Evolutionary conservation across 2,888 invertebrate genomes (phyloP).

Genomic region (Agrilus cyanescens): DNA sequence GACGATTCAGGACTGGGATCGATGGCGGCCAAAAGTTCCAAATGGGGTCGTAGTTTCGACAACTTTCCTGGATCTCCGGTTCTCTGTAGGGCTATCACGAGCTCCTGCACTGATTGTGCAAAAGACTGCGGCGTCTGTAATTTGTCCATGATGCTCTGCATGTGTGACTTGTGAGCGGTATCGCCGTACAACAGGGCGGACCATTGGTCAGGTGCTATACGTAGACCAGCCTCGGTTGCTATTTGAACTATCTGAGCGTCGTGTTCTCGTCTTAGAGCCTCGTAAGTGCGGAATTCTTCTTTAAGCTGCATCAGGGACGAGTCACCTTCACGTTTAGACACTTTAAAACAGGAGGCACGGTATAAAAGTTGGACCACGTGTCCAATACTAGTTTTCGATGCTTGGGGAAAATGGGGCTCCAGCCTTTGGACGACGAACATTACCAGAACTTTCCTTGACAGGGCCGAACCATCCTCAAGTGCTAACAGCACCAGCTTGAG

Average conservation of each 20-base stretch:
- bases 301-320: slow-evolving; percentile 97
- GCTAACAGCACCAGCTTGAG: slow-evolving; percentile 86
- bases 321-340: slow-evolving; percentile 90
- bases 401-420: slow-evolving; percentile 90
- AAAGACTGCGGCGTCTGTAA: slow-evolving; percentile 90
- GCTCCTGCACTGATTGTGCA: slow-evolving; percentile 79
- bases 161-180: slow-evolving; percentile 88
- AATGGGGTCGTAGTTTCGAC: slow-evolving; percentile 60
- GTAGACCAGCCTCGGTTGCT: slow-evolving; percentile 89
- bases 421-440: slow-evolving; percentile 97
- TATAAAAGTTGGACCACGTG: slow-evolving; percentile 97
- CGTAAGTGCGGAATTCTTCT: slow-evolving; percentile 93
- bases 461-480: slow-evolving; percentile 86
- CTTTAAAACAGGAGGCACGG: slow-evolving; percentile 96
- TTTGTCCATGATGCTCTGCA: slow-evolving; percentile 90
- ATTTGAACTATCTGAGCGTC: slow-evolving; percentile 98
- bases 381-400: slow-evolving; percentile 97
- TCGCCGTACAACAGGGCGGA: slow-evolving; percentile 93
- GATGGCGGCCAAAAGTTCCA: slow-evolving; percentile 76
- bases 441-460: slow-evolving; percentile 88
- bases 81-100: slow-evolving; percentile 80
- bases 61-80: slow-evolving; percentile 80
- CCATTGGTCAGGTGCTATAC: slow-evolving; percentile 98
- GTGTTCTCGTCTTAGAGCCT: slow-evolving; percentile 85
- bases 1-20: slow-evolving; percentile 70